A percentile compares a stretch with the other conserved stretches of the same genome.
Conservation (phyloP, 2,113 vertebrate genomes). For the Semnornis frantzii region DNA sequence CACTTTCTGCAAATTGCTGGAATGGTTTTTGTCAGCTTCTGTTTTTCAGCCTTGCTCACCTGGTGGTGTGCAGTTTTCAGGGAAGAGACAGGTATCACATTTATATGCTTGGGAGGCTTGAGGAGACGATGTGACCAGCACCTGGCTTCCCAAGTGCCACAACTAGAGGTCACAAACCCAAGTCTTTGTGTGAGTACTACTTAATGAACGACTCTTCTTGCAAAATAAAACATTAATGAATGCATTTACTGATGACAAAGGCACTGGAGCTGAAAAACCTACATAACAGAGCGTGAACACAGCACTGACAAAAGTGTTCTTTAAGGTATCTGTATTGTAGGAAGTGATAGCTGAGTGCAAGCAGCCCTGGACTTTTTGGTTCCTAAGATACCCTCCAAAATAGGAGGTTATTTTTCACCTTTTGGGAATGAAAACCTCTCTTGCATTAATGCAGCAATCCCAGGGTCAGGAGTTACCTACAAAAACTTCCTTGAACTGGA, state of each 20-base stretch:
- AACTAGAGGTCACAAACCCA: neutral
- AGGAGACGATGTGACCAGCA: neutral
- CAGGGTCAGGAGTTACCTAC: neutral
- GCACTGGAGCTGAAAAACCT: neutral
- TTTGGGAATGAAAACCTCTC: neutral
- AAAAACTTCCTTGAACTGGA: neutral
- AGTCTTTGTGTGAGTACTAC: neutral
- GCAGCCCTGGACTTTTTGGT: neutral
- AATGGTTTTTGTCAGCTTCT: neutral
- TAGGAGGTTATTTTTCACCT: neutral
- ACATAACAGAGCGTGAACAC: neutral
- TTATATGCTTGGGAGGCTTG: neutral
- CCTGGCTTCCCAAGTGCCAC: neutral
- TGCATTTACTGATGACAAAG: neutral
- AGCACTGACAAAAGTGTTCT: neutral
- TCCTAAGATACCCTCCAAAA: neutral
- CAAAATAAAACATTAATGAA: conserved; percentile 9
- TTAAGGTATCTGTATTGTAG: neutral
- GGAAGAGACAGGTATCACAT: neutral
- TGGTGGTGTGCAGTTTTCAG: neutral
- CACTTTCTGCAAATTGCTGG: neutral
- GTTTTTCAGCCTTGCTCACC: neutral
- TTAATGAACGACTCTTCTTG: neutral
- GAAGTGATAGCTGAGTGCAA: neutral
- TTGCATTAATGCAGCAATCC: neutral